Evolutionary conservation across 2,113 vertebrate species (phyloP).

Genomic region (Puffinus mauretanicus): DNA sequence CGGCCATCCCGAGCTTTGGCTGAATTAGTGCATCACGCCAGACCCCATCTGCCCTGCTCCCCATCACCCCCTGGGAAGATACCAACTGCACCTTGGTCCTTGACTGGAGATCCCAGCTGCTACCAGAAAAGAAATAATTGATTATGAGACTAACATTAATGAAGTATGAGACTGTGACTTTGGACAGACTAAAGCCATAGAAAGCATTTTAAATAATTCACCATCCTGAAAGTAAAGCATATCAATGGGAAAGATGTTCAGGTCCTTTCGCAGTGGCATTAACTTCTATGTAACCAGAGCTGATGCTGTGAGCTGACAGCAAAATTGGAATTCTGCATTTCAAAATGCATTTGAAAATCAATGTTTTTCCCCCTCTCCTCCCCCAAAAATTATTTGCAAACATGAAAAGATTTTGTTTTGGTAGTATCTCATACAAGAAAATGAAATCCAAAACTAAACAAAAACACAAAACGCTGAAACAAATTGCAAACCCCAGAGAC

Average conservation of each 20-base stretch:
- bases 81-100: not conserved
- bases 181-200: not conserved
- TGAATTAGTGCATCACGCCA: not conserved
- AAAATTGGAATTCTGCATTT: not conserved
- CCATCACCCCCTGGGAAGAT: not conserved
- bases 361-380: accelerated
- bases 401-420: not conserved
- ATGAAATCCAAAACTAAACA: not conserved
- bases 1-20: not conserved
- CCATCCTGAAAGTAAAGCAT: not conserved
- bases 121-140: not conserved
- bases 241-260: not conserved
- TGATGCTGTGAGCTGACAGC: not conserved
- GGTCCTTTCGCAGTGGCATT: not conserved
- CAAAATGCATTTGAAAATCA: not conserved
- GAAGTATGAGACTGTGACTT: not conserved
- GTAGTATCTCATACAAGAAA: not conserved
- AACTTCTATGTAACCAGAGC: not conserved
- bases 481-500: not conserved
- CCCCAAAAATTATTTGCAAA: not conserved
- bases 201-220: conserved; percentile 42
- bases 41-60: not conserved
- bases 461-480: conserved; percentile 17
- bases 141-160: not conserved
- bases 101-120: not conserved